A percentile compares a stretch with the other conserved stretches of the same genome.
phyloP scores from a whole-genome alignment of 2,797 vertebrate genomes.

The Melanotaenia maccullochi region DNA sequence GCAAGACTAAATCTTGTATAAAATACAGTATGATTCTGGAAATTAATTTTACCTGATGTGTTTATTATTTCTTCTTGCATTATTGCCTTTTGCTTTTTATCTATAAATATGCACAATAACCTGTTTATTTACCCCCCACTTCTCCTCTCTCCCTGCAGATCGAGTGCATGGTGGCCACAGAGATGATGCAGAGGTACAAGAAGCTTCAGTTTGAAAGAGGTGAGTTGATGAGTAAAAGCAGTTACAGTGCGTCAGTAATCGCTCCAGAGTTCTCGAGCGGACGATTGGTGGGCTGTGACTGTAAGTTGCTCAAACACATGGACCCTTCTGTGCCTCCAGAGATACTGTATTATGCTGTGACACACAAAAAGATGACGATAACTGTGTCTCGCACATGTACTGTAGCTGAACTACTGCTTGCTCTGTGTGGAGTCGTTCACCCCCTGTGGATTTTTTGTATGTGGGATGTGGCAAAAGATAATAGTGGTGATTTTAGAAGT shows the following conservation, averaged over 20 bases:
- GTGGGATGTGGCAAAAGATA: neutral
- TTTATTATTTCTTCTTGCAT: slow-evolving; percentile 22
- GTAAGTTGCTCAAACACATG: slow-evolving; percentile 35
- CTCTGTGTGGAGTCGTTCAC: slow-evolving; percentile 31
- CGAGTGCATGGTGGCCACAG: slow-evolving; percentile 95
- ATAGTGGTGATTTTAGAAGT: slow-evolving; percentile 13
- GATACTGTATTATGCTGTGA: slow-evolving; percentile 25
- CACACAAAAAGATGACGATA: slow-evolving; percentile 42
- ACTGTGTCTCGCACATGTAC: slow-evolving; percentile 28
- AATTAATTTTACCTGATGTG: slow-evolving; percentile 5
- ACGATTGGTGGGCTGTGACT: slow-evolving; percentile 19
- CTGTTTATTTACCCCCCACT: slow-evolving; percentile 30
- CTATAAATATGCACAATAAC: slow-evolving; percentile 49
- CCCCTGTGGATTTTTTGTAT: slow-evolving; percentile 8
- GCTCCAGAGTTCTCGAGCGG: slow-evolving; percentile 19
- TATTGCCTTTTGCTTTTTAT: neutral
- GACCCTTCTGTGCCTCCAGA: slow-evolving; percentile 16
- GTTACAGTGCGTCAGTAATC: slow-evolving; percentile 17
- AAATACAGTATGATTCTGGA: slow-evolving; percentile 33
- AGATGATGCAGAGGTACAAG: slow-evolving; percentile 97
- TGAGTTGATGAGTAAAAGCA: slow-evolving; percentile 75
- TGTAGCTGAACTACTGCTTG: neutral
- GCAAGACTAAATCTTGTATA: slow-evolving; percentile 2
- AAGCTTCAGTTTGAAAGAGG: slow-evolving; percentile 98
- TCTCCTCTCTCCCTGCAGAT: slow-evolving; percentile 83